Conservation (phyloP, 1,140 invertebrate genomes). For the Drosophila pandora region DNA sequence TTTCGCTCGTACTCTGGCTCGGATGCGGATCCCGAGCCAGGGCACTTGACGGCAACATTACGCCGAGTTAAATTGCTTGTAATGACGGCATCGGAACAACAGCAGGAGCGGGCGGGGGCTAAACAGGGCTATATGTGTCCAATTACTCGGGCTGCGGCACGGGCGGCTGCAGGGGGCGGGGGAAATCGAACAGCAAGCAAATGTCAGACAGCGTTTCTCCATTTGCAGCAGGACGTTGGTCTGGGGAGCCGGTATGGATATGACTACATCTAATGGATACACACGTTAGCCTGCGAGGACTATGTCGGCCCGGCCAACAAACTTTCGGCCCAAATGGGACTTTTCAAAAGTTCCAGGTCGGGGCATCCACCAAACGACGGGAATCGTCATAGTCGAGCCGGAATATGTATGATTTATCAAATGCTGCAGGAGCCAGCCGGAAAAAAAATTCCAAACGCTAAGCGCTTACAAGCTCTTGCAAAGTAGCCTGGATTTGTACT, state of each 20-base stretch:
- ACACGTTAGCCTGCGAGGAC: constrained; percentile 41
- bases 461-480: too few relatives aligned
- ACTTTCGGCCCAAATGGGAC: constrained; percentile 28
- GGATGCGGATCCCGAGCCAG: constrained; percentile 7
- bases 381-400: too few relatives aligned
- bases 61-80: constrained; percentile 79
- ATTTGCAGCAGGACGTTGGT: constrained; percentile 69
- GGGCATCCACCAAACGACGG: too few relatives aligned
- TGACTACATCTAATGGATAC: constrained; percentile 65
- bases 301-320: constrained; percentile 12
- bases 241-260: constrained; percentile 60
- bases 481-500: not conserved
- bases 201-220: constrained; percentile 80
- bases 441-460: too few relatives aligned
- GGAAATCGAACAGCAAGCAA: constrained; percentile 40
- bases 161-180: not conserved
- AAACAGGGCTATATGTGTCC: constrained; percentile 78
- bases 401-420: too few relatives aligned
- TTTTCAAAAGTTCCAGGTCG: constrained; percentile 2
- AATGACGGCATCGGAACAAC: constrained; percentile 50
- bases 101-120: constrained; percentile 27
- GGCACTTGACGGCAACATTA: constrained; percentile 71
- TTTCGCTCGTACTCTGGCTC: not conserved
- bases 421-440: too few relatives aligned
- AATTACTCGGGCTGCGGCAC: constrained; percentile 44